These are phyloP conservation scores for Falco concolor DNA, from an alignment of 2,797 vertebrate species.

Conservation along the genomic window DNA sequence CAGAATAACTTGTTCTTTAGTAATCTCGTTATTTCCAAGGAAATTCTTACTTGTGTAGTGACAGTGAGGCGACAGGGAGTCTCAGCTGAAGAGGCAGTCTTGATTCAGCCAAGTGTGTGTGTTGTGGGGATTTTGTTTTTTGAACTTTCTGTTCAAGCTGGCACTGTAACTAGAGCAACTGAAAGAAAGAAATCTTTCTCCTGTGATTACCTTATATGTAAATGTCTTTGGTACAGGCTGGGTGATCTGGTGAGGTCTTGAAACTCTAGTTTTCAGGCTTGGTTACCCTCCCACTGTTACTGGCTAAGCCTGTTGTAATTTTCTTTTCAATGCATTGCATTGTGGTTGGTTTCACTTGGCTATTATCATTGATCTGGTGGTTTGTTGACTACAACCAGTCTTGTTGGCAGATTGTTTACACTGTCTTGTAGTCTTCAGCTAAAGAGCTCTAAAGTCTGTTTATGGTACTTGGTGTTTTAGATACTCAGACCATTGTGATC, in stretches of 20 bases:
- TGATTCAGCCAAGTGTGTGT: background rate
- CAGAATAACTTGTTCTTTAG: background rate
- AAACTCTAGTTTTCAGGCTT: background rate
- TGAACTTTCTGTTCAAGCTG: background rate
- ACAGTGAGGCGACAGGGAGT: background rate
- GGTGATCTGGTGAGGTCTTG: background rate
- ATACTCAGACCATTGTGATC: background rate
- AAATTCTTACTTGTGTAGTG: background rate
- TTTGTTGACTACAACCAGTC: background rate
- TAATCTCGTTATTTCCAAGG: background rate
- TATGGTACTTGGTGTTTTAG: background rate
- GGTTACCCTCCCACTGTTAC: background rate
- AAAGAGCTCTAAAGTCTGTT: background rate
- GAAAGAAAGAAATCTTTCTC: background rate
- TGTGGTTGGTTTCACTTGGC: background rate
- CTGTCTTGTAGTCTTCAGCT: background rate
- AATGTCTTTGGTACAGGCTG: background rate
- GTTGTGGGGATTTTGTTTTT: background rate
- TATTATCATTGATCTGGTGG: background rate
- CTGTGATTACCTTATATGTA: background rate
- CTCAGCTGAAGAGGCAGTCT: background rate
- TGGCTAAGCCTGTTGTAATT: background rate
- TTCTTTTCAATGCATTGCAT: background rate
- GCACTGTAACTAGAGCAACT: background rate
- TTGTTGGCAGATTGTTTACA: background rate